Conservation (phyloP, 2,888 invertebrate genomes). For the Plutella xylostella region DNA sequence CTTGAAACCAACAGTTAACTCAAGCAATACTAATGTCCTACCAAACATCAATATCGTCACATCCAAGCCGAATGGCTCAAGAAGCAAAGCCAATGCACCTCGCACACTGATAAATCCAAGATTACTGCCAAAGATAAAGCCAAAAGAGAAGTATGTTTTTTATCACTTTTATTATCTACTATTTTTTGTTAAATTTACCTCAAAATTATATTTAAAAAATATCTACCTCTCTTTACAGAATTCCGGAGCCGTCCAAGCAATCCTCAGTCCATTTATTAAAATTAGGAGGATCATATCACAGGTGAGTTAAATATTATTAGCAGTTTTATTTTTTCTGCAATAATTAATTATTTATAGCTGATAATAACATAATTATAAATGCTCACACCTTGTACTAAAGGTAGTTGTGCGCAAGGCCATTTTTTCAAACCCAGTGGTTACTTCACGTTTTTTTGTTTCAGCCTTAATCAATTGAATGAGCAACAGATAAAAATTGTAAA, state of each 20-base stretch:
- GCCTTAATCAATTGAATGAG: slow-evolving; percentile 48
- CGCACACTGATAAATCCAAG: slow-evolving; percentile 17
- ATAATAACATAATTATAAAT: too few relatives aligned
- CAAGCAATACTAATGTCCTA: slow-evolving; percentile 21
- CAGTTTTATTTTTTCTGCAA: too few relatives aligned
- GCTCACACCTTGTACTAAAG: too few relatives aligned
- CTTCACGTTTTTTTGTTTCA: too few relatives aligned
- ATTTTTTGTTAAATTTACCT: not conserved
- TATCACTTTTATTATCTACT: not conserved
- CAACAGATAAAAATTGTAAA: slow-evolving; percentile 57
- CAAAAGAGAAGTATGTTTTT: slow-evolving; percentile 56
- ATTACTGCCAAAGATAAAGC: slow-evolving; percentile 52
- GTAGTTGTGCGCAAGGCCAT: too few relatives aligned
- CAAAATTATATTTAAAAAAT: not conserved
- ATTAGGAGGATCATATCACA: slow-evolving; percentile 58
- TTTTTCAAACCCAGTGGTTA: too few relatives aligned
- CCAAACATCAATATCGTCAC: slow-evolving; percentile 23
- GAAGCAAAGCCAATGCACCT: not conserved
- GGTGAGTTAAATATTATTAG: too few relatives aligned
- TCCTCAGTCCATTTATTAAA: slow-evolving; percentile 56
- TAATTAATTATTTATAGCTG: too few relatives aligned
- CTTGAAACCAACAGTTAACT: slow-evolving; percentile 35
- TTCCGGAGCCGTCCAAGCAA: slow-evolving; percentile 32
- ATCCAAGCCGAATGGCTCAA: not conserved
- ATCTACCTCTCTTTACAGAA: slow-evolving; percentile 22